phyloP scores from a whole-genome alignment of 2,113 vertebrate genomes.

The Dascyllus trimaculatus region DNA sequence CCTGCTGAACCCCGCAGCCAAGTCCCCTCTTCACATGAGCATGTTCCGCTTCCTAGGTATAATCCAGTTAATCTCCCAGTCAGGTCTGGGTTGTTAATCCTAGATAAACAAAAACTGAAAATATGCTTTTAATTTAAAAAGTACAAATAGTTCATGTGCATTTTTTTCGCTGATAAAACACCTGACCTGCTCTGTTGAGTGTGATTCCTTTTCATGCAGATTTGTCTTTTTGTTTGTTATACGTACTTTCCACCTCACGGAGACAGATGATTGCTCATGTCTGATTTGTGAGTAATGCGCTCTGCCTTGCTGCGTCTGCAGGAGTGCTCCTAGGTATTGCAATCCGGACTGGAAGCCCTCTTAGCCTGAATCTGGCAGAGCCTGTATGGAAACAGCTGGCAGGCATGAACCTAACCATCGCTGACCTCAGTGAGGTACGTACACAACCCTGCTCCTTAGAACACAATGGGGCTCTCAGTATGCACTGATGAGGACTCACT shows the following conservation, averaged over 20 bases:
- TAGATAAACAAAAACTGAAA: slow-evolving; percentile 43
- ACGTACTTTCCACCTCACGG: neutral
- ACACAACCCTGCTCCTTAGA: neutral
- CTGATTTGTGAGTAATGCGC: slow-evolving; percentile 20
- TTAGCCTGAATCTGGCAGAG: slow-evolving; percentile 97
- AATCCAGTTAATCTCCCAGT: slow-evolving; percentile 65
- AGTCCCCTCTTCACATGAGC: slow-evolving; percentile 93
- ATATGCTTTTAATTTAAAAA: slow-evolving; percentile 32
- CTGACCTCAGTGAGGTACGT: slow-evolving; percentile 97
- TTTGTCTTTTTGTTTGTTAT: neutral
- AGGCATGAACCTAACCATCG: slow-evolving; percentile 98
- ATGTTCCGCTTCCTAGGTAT: slow-evolving; percentile 99
- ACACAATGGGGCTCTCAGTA: neutral
- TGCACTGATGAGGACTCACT: neutral
- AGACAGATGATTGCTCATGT: neutral
- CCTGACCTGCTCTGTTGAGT: neutral
- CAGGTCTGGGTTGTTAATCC: slow-evolving; percentile 48
- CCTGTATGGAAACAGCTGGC: slow-evolving; percentile 99
- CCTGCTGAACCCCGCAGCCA: slow-evolving; percentile 94
- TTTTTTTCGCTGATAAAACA: slow-evolving; percentile 52
- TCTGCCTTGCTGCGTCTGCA: slow-evolving; percentile 70
- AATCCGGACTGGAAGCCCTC: slow-evolving; percentile 97
- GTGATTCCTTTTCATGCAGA: neutral
- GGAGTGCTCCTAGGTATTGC: slow-evolving; percentile 97
- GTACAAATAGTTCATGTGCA: neutral